phyloP scores from a whole-genome alignment of 2,113 vertebrate species.

The Phalacrocorax carbo region DNA sequence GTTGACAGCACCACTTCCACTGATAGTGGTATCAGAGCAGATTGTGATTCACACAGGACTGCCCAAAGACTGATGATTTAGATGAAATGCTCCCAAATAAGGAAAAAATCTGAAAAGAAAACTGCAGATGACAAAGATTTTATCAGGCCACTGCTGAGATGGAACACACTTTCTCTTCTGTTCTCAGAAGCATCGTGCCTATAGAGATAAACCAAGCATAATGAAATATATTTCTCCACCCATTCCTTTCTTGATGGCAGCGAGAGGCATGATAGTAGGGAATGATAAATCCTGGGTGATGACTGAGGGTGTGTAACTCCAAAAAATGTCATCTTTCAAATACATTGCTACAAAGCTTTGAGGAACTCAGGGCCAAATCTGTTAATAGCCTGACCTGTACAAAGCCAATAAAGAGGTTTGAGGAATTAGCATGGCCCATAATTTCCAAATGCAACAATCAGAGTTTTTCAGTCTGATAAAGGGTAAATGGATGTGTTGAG shows the following conservation, averaged over 20 bases:
- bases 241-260: background rate
- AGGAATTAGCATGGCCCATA: background rate
- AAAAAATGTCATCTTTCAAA: background rate
- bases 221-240: slow-evolving; percentile 2
- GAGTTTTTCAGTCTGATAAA: background rate
- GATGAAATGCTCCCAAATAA: slow-evolving; percentile 65
- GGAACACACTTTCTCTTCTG: background rate
- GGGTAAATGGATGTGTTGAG: background rate
- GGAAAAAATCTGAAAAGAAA: slow-evolving; percentile 52
- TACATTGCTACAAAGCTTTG: background rate
- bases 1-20: slow-evolving; percentile 74
- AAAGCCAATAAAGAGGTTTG: background rate
- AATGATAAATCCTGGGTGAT: slow-evolving; percentile 21
- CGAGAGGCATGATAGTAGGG: background rate
- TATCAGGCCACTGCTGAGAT: slow-evolving; percentile 13
- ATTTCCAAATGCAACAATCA: background rate
- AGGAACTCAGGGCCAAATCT: background rate
- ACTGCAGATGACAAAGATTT: slow-evolving; percentile 27
- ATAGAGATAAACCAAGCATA: slow-evolving; percentile 41
- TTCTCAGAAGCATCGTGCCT: slow-evolving; percentile 5
- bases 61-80: slow-evolving; percentile 71
- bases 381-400: background rate
- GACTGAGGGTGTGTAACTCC: background rate
- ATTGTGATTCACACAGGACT: slow-evolving; percentile 75
- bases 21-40: slow-evolving; percentile 71